Conservation (phyloP, 2,797 vertebrate genomes). For the Scyliorhinus canicula region DNA sequence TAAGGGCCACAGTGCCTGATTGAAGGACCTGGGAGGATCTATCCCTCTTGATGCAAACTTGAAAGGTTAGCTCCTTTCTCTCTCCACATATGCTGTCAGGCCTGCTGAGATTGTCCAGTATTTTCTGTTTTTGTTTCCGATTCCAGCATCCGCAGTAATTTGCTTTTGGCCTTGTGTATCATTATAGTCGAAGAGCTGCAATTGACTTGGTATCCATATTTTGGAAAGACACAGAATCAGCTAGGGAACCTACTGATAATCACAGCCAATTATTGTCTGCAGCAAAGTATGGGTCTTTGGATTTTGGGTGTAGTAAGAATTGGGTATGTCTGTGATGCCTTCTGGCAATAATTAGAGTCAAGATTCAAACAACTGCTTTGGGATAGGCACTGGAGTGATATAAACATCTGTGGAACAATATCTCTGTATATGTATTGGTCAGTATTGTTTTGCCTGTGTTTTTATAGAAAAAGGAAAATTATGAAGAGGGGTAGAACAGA, state of each 20-base stretch:
- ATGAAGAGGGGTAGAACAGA: neutral
- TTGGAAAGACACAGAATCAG: neutral
- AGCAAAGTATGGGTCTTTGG: neutral
- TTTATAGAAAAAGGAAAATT: neutral
- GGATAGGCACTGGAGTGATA: neutral
- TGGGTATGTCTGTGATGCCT: neutral
- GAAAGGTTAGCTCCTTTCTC: no score
- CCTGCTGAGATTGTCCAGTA: no score
- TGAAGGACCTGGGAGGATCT: no score
- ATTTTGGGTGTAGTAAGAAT: neutral
- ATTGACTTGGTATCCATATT: neutral
- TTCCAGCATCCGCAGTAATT: no score
- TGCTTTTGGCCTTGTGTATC: no score
- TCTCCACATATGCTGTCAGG: no score
- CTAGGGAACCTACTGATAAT: neutral
- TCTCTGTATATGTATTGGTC: neutral
- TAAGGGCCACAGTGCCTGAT: no score
- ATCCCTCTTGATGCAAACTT: no score
- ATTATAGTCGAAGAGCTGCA: neutral
- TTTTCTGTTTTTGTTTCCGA: no score
- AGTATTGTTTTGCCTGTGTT: no score
- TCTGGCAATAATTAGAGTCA: neutral
- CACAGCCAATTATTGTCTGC: neutral
- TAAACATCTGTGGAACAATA: neutral
- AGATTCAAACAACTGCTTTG: neutral